phyloP scores from a whole-genome alignment of 2,797 vertebrate species.

The Menidia menidia region DNA sequence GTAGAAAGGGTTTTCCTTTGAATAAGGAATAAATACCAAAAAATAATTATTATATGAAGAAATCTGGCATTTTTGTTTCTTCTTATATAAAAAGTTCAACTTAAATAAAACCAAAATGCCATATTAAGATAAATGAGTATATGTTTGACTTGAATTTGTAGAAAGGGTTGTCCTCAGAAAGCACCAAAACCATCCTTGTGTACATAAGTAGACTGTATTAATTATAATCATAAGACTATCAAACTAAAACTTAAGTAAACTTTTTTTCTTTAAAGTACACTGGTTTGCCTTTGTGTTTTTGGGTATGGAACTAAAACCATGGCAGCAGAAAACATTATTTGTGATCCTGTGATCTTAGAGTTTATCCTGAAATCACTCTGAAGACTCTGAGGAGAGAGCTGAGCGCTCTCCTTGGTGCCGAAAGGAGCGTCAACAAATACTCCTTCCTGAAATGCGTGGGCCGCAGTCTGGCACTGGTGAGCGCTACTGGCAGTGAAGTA shows the following conservation, averaged over 20 bases:
- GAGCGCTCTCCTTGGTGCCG: slow-evolving; percentile 83
- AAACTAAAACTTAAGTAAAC: not conserved
- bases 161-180: too few relatives aligned
- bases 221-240: not conserved
- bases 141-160: too few relatives aligned
- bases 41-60: too few relatives aligned
- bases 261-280: not conserved
- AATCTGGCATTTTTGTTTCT: too few relatives aligned
- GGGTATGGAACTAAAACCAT: not conserved
- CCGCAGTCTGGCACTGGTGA: slow-evolving; percentile 91
- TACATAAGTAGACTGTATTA: too few relatives aligned
- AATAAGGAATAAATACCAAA: too few relatives aligned
- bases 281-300: not conserved
- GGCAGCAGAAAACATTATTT: not conserved
- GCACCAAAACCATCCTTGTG: too few relatives aligned
- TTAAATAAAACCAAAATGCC: too few relatives aligned
- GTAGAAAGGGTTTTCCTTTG: too few relatives aligned
- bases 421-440: slow-evolving; percentile 83
- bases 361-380: slow-evolving; percentile 87
- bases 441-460: slow-evolving; percentile 93
- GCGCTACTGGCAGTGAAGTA: slow-evolving; percentile 55
- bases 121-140: too few relatives aligned
- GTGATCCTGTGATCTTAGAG: slow-evolving; percentile 70
- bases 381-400: slow-evolving; percentile 85
- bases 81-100: too few relatives aligned